phyloP scores from a whole-genome alignment of 2,888 invertebrate species.

The Atherix ibis region DNA sequence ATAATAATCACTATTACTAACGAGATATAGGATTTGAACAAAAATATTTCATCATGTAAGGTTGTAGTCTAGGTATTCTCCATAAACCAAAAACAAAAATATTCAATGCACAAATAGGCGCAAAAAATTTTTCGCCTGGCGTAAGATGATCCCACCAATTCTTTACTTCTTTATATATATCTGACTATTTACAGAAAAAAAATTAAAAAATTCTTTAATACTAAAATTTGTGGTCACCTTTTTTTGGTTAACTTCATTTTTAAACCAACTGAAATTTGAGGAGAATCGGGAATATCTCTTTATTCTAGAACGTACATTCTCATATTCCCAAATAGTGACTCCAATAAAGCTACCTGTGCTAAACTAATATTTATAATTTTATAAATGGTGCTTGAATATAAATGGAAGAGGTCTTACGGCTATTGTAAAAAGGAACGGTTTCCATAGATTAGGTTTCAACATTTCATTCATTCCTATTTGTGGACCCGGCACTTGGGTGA shows the following conservation, averaged over 20 bases:
- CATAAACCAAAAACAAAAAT: constrained; percentile 65
- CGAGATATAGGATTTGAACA: constrained; percentile 64
- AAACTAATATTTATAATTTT: constrained; percentile 36
- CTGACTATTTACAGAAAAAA: too few species aligned
- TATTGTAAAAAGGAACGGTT: constrained; percentile 9
- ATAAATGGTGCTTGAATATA: background rate
- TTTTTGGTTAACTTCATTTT: constrained; percentile 18
- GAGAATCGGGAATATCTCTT: constrained; percentile 1
- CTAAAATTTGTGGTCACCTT: background rate
- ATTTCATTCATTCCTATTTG: too few species aligned
- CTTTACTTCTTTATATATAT: constrained; percentile 16
- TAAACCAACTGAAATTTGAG: constrained; percentile 33
- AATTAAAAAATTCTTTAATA: too few species aligned
- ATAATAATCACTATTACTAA: constrained; percentile 39
- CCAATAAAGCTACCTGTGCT: constrained; percentile 49
- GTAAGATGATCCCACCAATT: constrained; percentile 53
- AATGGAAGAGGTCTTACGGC: constrained; percentile 4
- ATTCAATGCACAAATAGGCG: constrained; percentile 64
- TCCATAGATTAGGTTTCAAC: constrained; percentile 7
- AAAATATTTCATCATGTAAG: constrained; percentile 70
- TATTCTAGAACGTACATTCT: constrained; percentile 30
- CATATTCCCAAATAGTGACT: constrained; percentile 81
- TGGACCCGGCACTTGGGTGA: too few species aligned
- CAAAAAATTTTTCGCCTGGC: constrained; percentile 62
- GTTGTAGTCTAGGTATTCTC: constrained; percentile 55